These are phyloP conservation scores for Perithous albicinctus DNA, from an alignment of 2,888 invertebrate genomes.

Conservation along the genomic window DNA sequence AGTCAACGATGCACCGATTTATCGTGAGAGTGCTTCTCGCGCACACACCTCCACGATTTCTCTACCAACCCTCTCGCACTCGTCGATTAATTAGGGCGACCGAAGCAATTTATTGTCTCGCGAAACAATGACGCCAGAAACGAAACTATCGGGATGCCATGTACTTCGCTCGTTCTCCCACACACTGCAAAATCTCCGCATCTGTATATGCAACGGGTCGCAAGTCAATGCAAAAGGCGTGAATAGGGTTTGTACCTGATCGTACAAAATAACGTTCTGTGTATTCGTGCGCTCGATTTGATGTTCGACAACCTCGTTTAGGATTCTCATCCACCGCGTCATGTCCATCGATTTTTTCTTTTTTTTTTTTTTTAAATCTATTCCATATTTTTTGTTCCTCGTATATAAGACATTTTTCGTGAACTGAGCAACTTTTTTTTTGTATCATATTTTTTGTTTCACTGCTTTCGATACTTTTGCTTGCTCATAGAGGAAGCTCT, in stretches of 20 bases:
- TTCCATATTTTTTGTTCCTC: too few species aligned
- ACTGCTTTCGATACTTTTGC: neutral
- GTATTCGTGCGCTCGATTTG: slow-evolving; percentile 19
- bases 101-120: slow-evolving; percentile 52
- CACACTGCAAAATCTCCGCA: neutral
- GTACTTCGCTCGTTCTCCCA: slow-evolving; percentile 29
- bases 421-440: neutral
- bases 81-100: slow-evolving; percentile 54
- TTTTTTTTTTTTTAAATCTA: neutral
- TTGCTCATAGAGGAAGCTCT: too few species aligned
- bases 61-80: slow-evolving; percentile 1
- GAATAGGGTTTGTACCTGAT: neutral
- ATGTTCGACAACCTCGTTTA: slow-evolving; percentile 28
- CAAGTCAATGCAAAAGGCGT: neutral
- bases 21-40: slow-evolving; percentile 24
- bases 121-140: slow-evolving; percentile 56
- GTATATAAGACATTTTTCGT: too few species aligned
- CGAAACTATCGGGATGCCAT: slow-evolving; percentile 46
- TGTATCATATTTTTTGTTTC: neutral
- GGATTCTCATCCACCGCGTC: slow-evolving; percentile 4
- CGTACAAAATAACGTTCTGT: slow-evolving; percentile 2
- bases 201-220: neutral
- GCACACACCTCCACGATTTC: slow-evolving; percentile 2
- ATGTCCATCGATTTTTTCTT: slow-evolving; percentile 1
- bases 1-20: slow-evolving; percentile 42